Evolutionary conservation across 2,888 invertebrate species (phyloP), one percentile per base, ranked within the genome.

Genomic region (Platycnemis pennipes): DNA sequence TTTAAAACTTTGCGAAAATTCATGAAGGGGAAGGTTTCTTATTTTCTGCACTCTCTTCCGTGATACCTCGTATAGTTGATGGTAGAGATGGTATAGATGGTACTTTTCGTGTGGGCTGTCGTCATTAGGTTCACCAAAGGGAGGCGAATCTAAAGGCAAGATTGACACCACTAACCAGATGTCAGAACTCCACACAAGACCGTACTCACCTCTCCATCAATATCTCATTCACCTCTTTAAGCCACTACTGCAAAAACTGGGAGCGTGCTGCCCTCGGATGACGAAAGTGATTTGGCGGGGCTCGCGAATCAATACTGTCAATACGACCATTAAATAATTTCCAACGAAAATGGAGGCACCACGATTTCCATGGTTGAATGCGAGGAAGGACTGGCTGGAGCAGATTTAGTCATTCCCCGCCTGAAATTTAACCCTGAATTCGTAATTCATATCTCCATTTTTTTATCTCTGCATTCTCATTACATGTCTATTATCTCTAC

Each of bases 311-410:
- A 77, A 77, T 77, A 77, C 77, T 77, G 77, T 77, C 77, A 77
- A 77, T 77, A 77, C 77, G 37, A 77, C 77, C 77, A 77, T 77
- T 77, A 77, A 77, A 77, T 77, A 77, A 77, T 77, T 37, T 77
- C 77, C 77, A 37, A 37, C 77, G 31, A 77, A 77, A 77, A 77
- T 77, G 77, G 77, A 77, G 37, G 77, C 77, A 11, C 77, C 77
- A 7, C 26, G 37, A 37, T 77, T 37, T 77, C 11, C 77, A 37
- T 77, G 77, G 77, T 37, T 11, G 77, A 77, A 77, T 13, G 16
- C 26, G 63, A 26, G 37, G 69, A 69, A n/a, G 63, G n/a, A 63
- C 5, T 26, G 63, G 63, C 26, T 5, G 31, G 77, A 77, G 77
- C n/a, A 26, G 37, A 77, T 77, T 77, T 77, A 2, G 31, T 37